Conservation (phyloP, 2,797 vertebrate species). For the Melanotaenia parkinsoni region DNA sequence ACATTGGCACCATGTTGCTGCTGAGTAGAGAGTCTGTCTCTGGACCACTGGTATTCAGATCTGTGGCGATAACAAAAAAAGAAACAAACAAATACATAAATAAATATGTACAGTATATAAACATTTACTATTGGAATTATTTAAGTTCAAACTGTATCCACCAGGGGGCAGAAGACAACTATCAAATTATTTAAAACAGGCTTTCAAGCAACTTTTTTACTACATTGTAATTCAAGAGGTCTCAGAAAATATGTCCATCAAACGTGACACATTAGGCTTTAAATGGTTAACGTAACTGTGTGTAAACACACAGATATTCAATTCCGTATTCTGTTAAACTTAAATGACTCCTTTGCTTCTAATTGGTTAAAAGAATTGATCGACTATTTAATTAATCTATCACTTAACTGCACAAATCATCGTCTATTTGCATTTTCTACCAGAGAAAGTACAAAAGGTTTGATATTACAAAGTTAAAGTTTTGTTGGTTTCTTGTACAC, state of each 20-base stretch:
- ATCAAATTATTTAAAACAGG: too few species aligned
- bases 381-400: not conserved
- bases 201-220: too few species aligned
- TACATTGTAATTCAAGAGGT: too few species aligned
- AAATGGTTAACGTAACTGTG: not conserved
- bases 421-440: not conserved
- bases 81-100: not conserved
- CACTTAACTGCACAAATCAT: not conserved
- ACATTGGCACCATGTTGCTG: slow-evolving; percentile 95
- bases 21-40: slow-evolving; percentile 88
- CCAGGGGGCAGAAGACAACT: too few species aligned
- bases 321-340: not conserved
- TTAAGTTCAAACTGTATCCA: too few species aligned
- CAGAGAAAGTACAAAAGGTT: not conserved
- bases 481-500: not conserved
- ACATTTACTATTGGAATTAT: too few species aligned
- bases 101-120: not conserved
- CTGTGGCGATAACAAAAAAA: slow-evolving; percentile 50
- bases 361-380: not conserved
- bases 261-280: not conserved
- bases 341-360: not conserved
- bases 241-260: not conserved
- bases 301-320: not conserved
- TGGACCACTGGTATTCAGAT: slow-evolving; percentile 48
- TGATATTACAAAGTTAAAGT: not conserved